Evolutionary conservation across 2,797 vertebrate species (phyloP).

Genomic region (Coreius guichenoti): DNA sequence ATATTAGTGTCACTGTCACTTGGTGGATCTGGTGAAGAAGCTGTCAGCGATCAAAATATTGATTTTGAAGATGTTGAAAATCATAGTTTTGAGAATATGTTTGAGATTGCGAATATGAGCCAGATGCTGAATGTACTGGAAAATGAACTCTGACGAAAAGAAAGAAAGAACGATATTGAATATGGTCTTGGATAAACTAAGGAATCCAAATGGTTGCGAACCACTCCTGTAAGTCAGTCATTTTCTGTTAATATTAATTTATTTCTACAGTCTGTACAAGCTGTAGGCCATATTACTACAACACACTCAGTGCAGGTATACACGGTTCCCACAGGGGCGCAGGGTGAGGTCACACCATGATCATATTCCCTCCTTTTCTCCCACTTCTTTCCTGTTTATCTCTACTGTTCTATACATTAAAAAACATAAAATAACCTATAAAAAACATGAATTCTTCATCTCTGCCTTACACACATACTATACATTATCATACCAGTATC

Average conservation of each 20-base stretch:
- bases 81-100: too few species aligned
- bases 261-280: not conserved
- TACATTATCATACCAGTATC: not conserved
- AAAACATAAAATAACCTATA: not conserved
- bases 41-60: too few species aligned
- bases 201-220: not conserved
- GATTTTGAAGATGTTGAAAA: too few species aligned
- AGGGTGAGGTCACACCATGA: not conserved
- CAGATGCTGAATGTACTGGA: too few species aligned
- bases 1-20: too few species aligned
- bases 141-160: too few species aligned
- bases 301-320: not conserved
- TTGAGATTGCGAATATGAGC: too few species aligned
- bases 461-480: not conserved
- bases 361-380: not conserved
- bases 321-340: not conserved
- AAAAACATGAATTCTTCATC: not conserved
- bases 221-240: too few species aligned
- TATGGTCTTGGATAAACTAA: not conserved
- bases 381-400: not conserved
- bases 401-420: not conserved
- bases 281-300: not conserved
- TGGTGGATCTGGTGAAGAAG: too few species aligned
- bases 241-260: not conserved
- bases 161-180: too few species aligned